Evolutionary conservation across 1,140 invertebrate genomes (phyloP), one percentile per base, ranked within the genome.

Genomic region (Theocolax elegans): DNA sequence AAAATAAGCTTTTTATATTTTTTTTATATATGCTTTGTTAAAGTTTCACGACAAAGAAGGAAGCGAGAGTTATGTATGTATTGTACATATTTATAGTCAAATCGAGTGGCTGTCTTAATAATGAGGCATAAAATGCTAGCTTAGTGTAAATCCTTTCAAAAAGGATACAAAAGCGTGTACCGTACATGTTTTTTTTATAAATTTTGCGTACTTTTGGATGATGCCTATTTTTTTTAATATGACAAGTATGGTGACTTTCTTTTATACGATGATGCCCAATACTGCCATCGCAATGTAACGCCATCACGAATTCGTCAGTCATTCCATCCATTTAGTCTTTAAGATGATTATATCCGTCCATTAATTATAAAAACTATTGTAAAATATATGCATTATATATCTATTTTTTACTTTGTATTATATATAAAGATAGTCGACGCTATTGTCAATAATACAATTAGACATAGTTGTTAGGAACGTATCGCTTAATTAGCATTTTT

Each of bases 261-360:
- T 58, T 68, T 63, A 12, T 38, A 63, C 46, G 35, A 66, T 71
- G 48, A 69, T 44, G 69, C 31, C 17, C 42, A 40, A 56, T 56
- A 64, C 35, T 60, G 62, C 53, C 44, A 53, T 71, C 15, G 15
- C 7, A 58, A 48, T 70, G 12, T 59, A 48, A 27, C 9, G 54
- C 62, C 54, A 71, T 65, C 31, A 56, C 3, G 29, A 71, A 42
- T 64, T 44, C 17, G 27, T 23, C 12, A 65, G 42, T 67, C 53
- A 59, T 59, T 53, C 12, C 19, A 40, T 59, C 31, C n/a, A 13
- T 13, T 64, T 71, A 71, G 54, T 42, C 2, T 3, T 48, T 71
- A 65, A 54, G 62, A 2, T 27, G 10, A 59, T 31, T 13, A 40
- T 31, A 44, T 71, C 69, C 69, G 69, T 71, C 69, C 69, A 71